Evolutionary conservation across 1,140 invertebrate genomes (phyloP).

Genomic region (Radopholus similis): DNA sequence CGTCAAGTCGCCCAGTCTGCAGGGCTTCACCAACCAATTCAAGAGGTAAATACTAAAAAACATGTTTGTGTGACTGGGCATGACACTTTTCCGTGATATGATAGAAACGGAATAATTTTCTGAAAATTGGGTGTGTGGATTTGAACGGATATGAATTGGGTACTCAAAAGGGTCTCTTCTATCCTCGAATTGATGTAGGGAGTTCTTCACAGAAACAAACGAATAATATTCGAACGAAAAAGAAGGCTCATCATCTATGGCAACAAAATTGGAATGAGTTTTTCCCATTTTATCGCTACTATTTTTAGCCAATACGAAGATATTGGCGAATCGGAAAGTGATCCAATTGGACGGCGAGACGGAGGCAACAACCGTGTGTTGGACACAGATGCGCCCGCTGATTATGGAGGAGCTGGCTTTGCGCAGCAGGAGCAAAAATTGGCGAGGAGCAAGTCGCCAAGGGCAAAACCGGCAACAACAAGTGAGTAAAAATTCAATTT

Average conservation of each 20-base stretch:
- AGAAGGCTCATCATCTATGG: too few relatives aligned
- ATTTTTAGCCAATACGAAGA: conserved; percentile 52
- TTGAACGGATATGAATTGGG: conserved; percentile 9
- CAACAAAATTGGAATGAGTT: not conserved
- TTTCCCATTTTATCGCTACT: not conserved
- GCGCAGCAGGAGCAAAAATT: too few relatives aligned
- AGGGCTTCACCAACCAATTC: conserved; percentile 36
- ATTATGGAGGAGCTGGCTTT: too few relatives aligned
- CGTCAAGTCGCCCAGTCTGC: conserved; percentile 56
- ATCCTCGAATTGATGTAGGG: not conserved
- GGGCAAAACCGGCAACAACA: not conserved
- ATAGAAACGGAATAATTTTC: not conserved
- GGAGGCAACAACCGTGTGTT: too few relatives aligned
- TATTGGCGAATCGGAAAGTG: conserved; percentile 27
- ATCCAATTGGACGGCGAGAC: not conserved
- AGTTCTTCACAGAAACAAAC: too few relatives aligned
- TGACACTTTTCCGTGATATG: not conserved
- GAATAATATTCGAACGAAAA: too few relatives aligned
- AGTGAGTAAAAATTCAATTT: not conserved
- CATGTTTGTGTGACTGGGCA: not conserved
- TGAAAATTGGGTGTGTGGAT: conserved; percentile 1
- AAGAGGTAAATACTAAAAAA: conserved; percentile 35
- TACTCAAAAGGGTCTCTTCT: not conserved
- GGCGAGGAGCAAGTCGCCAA: not conserved
- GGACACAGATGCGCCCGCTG: too few relatives aligned